Base-by-base conservation (phyloP, 2,797 vertebrate species). In the Anas bernieri region DNA sequence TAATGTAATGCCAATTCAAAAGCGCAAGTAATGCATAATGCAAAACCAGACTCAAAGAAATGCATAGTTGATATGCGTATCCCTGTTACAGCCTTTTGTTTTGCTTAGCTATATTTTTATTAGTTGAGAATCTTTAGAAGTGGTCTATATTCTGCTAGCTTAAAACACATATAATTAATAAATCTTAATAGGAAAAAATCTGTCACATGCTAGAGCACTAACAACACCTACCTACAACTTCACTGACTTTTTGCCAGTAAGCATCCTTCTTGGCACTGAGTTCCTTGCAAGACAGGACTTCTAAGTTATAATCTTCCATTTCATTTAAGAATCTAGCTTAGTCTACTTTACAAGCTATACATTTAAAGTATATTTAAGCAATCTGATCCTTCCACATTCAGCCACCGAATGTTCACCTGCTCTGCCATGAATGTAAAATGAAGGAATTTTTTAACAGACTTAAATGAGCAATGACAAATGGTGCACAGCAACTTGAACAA, bases 121-220 rank as follows among this genome's bases (percentile, higher is more conserved):
- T 95, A 94, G 52, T 56, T 89, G 90, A 94, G 96, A 72, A 93
- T 78, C 90, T 79, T 96, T 56, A 93, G 80, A 87, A 83, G 58
- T 72, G 74, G 56, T 77, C 77, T 92, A 94, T 97, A 94, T 94
- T 96, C 94, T 90, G 45, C 91, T 94, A 86, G 88, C 90, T 95
- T 80, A 82, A 79, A 76, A 95, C 82, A 80, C 83, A 28, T 84
- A 90, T 68, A 91, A 78, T 76, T 89, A 72, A 96, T 83, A 95
- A 94, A 85, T 69, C 75, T 95, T 86, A 20, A 39, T 2, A 85
- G 90, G 54, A 95, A 87, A 70, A 90, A 61, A 31, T 23, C 41
- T 72, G 58, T 77, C 73, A 63, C n/a, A 6, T 72, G 62, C 45
- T 61, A 50, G 45, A 86, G 70, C 59, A n/a, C 76, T 83, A 93